These are phyloP conservation scores for Xiphophorus maculatus DNA, from an alignment of 2,113 vertebrate genomes.

Conservation along the genomic window DNA sequence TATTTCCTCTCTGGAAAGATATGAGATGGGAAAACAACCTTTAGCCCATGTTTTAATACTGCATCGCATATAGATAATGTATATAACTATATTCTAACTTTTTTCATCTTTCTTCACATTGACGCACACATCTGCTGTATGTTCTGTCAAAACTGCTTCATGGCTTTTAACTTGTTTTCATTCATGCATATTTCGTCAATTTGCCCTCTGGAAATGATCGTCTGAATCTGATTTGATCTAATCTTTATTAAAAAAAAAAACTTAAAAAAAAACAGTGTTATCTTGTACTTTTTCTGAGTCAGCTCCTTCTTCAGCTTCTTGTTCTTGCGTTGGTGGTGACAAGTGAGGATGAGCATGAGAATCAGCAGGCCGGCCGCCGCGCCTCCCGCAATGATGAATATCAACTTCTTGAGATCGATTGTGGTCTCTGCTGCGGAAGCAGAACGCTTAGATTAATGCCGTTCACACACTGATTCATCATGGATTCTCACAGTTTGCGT, in stretches of 20 bases:
- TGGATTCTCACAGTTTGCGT: not conserved
- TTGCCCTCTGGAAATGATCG: constrained; percentile 6
- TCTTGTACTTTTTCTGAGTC: constrained; percentile 82
- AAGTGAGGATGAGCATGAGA: constrained; percentile 85
- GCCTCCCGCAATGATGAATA: constrained; percentile 82
- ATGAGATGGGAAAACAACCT: not conserved
- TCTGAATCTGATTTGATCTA: constrained; percentile 19
- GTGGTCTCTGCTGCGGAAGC: constrained; percentile 40
- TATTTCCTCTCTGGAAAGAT: constrained; percentile 85
- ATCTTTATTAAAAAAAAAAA: constrained; percentile 10
- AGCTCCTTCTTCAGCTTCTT: constrained; percentile 86
- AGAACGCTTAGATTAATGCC: not conserved
- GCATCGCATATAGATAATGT: not conserved
- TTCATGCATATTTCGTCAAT: not conserved
- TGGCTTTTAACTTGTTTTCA: not conserved
- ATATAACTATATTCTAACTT: not conserved
- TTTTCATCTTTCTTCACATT: not conserved
- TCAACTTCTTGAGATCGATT: constrained; percentile 64
- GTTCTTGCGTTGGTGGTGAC: constrained; percentile 87
- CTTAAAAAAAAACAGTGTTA: not conserved
- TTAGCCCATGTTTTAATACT: not conserved
- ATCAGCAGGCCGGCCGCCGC: constrained; percentile 80
- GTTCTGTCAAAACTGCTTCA: constrained; percentile 2
- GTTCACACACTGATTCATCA: not conserved
- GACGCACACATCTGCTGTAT: not conserved